phyloP scores from a whole-genome alignment of 2,113 vertebrate species.

The Taurulus bubalis region DNA sequence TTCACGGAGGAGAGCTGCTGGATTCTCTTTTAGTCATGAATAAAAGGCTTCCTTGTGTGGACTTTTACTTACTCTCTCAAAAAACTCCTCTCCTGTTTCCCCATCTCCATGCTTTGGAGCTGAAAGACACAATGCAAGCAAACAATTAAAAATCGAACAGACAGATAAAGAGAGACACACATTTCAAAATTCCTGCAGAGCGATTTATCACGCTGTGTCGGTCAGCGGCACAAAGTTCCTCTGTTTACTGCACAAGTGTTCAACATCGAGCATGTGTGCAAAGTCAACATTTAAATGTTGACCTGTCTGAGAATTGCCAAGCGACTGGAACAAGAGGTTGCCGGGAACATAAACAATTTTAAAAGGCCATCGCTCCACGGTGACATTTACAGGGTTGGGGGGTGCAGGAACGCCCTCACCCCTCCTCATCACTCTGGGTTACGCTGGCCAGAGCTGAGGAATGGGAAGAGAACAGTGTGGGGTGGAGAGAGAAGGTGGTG shows the following conservation, averaged over 20 bases:
- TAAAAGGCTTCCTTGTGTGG: slow-evolving; percentile 1
- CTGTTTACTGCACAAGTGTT: slow-evolving; percentile 17
- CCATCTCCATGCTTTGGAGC: slow-evolving; percentile 70
- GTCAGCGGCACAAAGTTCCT: slow-evolving; percentile 19
- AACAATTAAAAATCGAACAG: background rate
- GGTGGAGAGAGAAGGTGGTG: slow-evolving; percentile 65
- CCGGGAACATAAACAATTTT: slow-evolving; percentile 76
- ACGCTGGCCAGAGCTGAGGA: slow-evolving; percentile 76
- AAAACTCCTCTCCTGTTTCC: slow-evolving; percentile 83
- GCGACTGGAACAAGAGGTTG: slow-evolving; percentile 58
- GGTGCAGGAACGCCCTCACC: slow-evolving; percentile 46
- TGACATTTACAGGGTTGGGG: slow-evolving; percentile 83
- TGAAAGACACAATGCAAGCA: slow-evolving; percentile 56
- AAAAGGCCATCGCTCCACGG: slow-evolving; percentile 74
- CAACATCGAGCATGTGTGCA: slow-evolving; percentile 28
- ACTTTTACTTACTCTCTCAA: slow-evolving; percentile 79
- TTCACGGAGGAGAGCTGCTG: background rate
- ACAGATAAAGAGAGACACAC: slow-evolving; percentile 3
- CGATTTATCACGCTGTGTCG: slow-evolving; percentile 21
- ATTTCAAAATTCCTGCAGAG: slow-evolving; percentile 8
- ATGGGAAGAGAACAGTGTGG: slow-evolving; percentile 76
- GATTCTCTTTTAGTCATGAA: background rate
- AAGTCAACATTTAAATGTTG: slow-evolving; percentile 68
- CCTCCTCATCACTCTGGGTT: slow-evolving; percentile 80
- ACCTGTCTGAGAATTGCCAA: slow-evolving; percentile 63